Percentiles rank a stretch among this genome's conserved stretches.
Conservation (phyloP, 35 echinoderm and acorn worm species). For the Strongylocentrotus purpuratus region DNA sequence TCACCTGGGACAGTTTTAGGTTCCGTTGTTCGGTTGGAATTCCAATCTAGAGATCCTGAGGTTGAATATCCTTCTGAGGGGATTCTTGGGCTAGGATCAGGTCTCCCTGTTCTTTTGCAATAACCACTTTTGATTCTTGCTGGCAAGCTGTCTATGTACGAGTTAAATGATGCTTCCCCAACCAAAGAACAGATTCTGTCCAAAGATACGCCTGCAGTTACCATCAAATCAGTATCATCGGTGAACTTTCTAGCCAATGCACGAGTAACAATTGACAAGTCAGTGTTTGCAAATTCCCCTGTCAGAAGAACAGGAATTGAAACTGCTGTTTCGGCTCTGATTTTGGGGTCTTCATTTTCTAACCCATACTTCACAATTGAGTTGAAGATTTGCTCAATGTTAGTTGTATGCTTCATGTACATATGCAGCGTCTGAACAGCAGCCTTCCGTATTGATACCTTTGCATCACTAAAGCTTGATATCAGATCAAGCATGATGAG, state of each 20-base stretch:
- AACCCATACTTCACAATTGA: constrained; percentile 85
- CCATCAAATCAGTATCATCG: constrained; percentile 58
- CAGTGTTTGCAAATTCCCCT: constrained; percentile 73
- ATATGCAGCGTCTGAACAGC: constrained; percentile 91
- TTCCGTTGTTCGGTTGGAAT: constrained; percentile 51
- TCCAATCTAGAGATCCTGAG: constrained; percentile 46
- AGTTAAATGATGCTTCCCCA: constrained; percentile 75
- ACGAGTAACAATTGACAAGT: constrained; percentile 77
- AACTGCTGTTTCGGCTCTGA: constrained; percentile 80
- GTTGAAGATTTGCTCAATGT: constrained; percentile 78
- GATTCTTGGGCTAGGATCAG: constrained; percentile 33
- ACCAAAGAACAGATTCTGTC: constrained; percentile 73
- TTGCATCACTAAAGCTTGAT: constrained; percentile 78
- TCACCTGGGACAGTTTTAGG: constrained; percentile 29
- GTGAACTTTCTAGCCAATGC: constrained; percentile 80
- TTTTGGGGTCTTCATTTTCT: constrained; percentile 74
- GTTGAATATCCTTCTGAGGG: constrained; percentile 30
- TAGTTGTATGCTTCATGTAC: constrained; percentile 90
- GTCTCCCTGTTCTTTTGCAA: constrained; percentile 53
- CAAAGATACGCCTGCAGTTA: constrained; percentile 64
- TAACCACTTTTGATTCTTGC: constrained; percentile 64
- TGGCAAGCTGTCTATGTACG: constrained; percentile 71
- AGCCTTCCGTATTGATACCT: constrained; percentile 75
- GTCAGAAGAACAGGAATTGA: constrained; percentile 86
- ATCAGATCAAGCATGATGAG: constrained; percentile 75